Percentiles rank a stretch among this genome's conserved stretches.
phyloP scores from a whole-genome alignment of 2,113 vertebrate genomes.

The Pachycephala philippinensis region DNA sequence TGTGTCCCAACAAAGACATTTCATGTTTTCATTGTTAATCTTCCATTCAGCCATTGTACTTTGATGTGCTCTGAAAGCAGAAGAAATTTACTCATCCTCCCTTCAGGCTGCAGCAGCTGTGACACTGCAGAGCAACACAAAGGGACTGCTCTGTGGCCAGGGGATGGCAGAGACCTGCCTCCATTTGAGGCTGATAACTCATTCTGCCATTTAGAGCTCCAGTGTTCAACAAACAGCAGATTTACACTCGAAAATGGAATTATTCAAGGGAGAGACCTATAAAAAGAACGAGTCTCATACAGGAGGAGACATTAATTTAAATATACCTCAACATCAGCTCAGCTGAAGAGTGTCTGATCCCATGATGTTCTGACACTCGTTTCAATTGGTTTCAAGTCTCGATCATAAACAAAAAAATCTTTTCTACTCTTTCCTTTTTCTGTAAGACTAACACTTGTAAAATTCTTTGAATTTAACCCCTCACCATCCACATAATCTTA shows the following conservation, averaged over 20 bases:
- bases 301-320: background rate
- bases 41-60: background rate
- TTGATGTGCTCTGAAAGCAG: background rate
- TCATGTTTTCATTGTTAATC: background rate
- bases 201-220: background rate
- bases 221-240: background rate
- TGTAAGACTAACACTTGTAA: background rate
- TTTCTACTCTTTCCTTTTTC: background rate
- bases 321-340: background rate
- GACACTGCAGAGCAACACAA: background rate
- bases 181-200: background rate
- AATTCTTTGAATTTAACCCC: background rate
- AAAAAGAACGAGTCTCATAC: accelerated
- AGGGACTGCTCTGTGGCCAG: background rate
- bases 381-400: background rate
- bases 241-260: background rate
- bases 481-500: background rate
- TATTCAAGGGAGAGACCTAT: background rate
- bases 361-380: background rate
- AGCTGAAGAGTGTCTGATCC: background rate
- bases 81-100: background rate
- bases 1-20: background rate
- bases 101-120: background rate
- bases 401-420: background rate
- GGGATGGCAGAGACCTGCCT: background rate